Evolutionary conservation across 2,797 vertebrate genomes (phyloP).

Genomic region (Sebastolobus altivelis): DNA sequence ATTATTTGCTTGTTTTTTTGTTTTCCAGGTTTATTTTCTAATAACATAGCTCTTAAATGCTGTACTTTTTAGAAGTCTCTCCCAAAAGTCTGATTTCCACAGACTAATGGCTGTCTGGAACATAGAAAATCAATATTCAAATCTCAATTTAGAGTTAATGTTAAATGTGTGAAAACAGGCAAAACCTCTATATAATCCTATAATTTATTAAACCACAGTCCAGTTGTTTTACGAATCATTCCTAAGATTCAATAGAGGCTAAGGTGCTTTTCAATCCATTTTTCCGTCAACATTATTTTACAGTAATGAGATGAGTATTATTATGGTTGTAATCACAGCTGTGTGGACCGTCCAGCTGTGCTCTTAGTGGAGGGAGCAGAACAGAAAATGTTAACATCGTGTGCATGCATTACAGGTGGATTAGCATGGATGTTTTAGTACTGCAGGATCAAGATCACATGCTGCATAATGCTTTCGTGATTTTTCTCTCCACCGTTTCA

Average conservation of each 20-base stretch:
- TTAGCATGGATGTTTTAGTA: background rate
- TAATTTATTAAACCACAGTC: background rate
- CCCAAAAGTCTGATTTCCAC: background rate
- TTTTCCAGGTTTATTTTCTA: background rate
- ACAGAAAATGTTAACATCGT: constrained; percentile 15
- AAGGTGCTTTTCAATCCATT: background rate
- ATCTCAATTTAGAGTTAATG: background rate
- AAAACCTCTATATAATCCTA: background rate
- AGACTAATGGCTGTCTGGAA: background rate
- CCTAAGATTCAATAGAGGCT: background rate
- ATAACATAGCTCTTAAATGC: background rate
- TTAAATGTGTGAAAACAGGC: background rate
- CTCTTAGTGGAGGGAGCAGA: constrained; percentile 10
- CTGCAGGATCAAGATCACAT: background rate
- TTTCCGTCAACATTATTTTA: background rate
- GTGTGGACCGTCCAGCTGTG: constrained; percentile 2
- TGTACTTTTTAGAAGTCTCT: background rate
- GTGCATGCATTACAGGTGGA: constrained; percentile 8
- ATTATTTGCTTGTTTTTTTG: background rate
- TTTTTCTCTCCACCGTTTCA: background rate
- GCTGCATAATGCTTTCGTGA: background rate
- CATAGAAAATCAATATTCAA: background rate
- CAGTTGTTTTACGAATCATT: background rate
- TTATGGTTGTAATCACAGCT: constrained; percentile 14
- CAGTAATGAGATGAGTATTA: background rate